phyloP scores from a whole-genome alignment of 1,140 invertebrate genomes.

The Drosophila tropicalis region DNA sequence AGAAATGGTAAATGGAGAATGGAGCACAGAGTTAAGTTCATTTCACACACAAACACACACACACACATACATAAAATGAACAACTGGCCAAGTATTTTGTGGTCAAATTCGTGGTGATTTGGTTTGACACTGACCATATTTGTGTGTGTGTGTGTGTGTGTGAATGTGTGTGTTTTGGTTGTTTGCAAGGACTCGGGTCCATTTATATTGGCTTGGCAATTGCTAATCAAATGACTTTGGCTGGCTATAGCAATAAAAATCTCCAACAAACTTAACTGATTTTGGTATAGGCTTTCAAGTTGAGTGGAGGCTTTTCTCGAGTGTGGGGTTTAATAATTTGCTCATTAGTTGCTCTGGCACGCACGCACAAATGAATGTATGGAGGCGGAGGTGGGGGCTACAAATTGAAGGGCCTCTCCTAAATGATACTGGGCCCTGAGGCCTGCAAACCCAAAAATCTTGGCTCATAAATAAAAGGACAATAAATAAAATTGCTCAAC shows the following conservation, averaged over 20 bases:
- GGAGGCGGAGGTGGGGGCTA: too few species aligned
- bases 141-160: slow-evolving; percentile 17
- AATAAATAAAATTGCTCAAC: slow-evolving; percentile 60
- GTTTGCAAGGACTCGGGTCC: slow-evolving; percentile 37
- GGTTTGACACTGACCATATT: slow-evolving; percentile 43
- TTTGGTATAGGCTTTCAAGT: not conserved
- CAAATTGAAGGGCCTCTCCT: slow-evolving; percentile 34
- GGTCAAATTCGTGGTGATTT: slow-evolving; percentile 51
- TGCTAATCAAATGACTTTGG: slow-evolving; percentile 50
- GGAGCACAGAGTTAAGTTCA: slow-evolving; percentile 24
- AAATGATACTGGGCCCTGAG: not conserved
- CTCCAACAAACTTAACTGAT: slow-evolving; percentile 20
- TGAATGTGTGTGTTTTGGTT: slow-evolving; percentile 29
- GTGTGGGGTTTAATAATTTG: slow-evolving; percentile 53
- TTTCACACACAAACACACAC: slow-evolving; percentile 18
- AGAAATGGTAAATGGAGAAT: slow-evolving; percentile 13
- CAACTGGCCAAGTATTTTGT: slow-evolving; percentile 64
- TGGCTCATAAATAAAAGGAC: slow-evolving; percentile 59
- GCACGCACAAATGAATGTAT: slow-evolving; percentile 30
- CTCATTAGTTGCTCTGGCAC: slow-evolving; percentile 66
- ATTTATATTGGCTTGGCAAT: slow-evolving; percentile 59
- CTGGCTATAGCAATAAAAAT: slow-evolving; percentile 39
- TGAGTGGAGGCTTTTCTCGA: slow-evolving; percentile 20
- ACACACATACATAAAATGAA: slow-evolving; percentile 50
- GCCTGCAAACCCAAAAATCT: slow-evolving; percentile 5